Conservation (phyloP, 2,113 vertebrate species). For the Dasypus novemcinctus region DNA sequence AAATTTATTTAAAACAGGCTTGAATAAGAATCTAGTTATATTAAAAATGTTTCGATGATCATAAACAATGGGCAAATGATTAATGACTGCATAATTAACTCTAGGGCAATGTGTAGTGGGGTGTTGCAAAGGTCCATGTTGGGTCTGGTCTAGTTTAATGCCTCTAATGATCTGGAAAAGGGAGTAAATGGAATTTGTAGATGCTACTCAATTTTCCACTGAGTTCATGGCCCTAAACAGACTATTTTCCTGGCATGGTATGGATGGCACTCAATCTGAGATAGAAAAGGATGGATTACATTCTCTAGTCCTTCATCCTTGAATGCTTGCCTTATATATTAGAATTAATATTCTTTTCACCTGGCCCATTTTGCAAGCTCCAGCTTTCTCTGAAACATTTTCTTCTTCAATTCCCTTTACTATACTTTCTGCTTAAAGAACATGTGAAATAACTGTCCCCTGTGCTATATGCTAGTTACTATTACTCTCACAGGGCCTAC, state of each 20-base stretch:
- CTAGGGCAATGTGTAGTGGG: constrained; percentile 46
- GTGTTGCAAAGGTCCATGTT: constrained; percentile 58
- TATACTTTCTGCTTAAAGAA: constrained; percentile 54
- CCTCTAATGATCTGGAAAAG: constrained; percentile 73
- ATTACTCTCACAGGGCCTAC: constrained; percentile 20
- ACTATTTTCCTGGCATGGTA: constrained; percentile 55
- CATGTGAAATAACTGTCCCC: constrained; percentile 20
- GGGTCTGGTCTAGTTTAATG: constrained; percentile 58
- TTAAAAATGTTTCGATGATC: constrained; percentile 54
- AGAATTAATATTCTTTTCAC: constrained; percentile 70
- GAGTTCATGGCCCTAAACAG: constrained; percentile 62
- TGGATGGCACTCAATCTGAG: constrained; percentile 60
- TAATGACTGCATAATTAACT: constrained; percentile 64
- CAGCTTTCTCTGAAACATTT: constrained; percentile 53
- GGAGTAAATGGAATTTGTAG: constrained; percentile 70
- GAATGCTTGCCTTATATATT: constrained; percentile 65
- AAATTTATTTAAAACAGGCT: constrained; percentile 55
- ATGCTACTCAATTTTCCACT: constrained; percentile 59
- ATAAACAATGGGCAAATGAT: constrained; percentile 52
- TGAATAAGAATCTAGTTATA: constrained; percentile 46
- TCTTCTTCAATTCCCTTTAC: constrained; percentile 23
- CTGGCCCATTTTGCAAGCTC: constrained; percentile 48
- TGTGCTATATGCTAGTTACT: constrained; percentile 35
- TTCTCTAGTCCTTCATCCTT: constrained; percentile 63
- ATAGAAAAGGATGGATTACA: constrained; percentile 60